Conservation (phyloP, 2,113 vertebrate species). For the Paedocypris sp. region DNA sequence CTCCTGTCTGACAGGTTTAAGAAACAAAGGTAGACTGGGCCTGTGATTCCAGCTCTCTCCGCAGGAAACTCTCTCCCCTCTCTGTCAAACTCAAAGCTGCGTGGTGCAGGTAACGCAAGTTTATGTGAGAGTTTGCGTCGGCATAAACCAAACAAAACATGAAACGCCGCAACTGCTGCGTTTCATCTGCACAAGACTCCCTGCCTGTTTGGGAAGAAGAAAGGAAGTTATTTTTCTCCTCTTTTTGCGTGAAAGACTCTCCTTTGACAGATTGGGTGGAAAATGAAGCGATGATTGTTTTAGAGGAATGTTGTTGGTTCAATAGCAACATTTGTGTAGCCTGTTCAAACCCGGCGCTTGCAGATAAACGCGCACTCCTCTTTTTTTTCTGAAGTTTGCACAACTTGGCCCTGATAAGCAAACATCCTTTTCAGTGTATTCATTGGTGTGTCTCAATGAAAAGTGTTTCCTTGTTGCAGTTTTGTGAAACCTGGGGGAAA, state of each 20-base stretch:
- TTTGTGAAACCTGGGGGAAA: conserved; percentile 16
- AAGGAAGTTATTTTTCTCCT: conserved; percentile 49
- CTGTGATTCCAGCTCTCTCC: conserved; percentile 37
- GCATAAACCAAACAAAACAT: conserved; percentile 51
- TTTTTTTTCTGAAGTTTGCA: conserved; percentile 45
- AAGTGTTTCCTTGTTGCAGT: not conserved
- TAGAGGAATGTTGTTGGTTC: conserved; percentile 42
- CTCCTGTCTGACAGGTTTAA: conserved; percentile 14
- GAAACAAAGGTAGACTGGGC: conserved; percentile 22
- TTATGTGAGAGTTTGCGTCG: conserved; percentile 5
- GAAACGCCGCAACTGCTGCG: conserved; percentile 29
- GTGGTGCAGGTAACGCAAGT: conserved; percentile 12
- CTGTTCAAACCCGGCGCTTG: conserved; percentile 39
- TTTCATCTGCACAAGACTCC: not conserved
- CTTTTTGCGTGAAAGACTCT: conserved; percentile 41
- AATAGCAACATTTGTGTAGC: conserved; percentile 60
- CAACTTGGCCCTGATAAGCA: conserved; percentile 55
- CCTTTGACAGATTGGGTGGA: conserved; percentile 56
- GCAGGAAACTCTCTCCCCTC: conserved; percentile 28
- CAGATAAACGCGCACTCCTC: conserved; percentile 29
- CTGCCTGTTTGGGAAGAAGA: conserved; percentile 20
- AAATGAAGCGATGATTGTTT: conserved; percentile 59
- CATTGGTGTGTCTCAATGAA: conserved; percentile 24
- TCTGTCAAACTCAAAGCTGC: conserved; percentile 26
- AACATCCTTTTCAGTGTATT: conserved; percentile 48